Base-by-base conservation (phyloP, 2,888 invertebrate genomes). In the Pristionchus fissidentatus region DNA sequence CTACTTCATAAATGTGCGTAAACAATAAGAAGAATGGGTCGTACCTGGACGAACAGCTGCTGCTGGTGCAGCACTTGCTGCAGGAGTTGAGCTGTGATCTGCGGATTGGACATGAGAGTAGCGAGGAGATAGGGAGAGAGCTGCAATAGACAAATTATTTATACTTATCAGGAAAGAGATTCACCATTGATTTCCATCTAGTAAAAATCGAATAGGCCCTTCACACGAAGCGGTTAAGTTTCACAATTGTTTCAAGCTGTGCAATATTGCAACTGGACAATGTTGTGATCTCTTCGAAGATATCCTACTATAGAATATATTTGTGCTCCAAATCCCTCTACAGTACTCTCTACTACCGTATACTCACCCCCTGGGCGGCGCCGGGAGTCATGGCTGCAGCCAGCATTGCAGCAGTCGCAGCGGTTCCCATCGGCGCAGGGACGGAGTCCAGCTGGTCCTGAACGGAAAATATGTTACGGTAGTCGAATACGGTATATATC, bases 61-160 rank as follows among this genome's bases (percentile, higher is more conserved):
- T 79, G 79, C 57, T 55, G 57, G n/a, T 52, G 55, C 38, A 79
- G 49, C 35, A 79, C 38, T 55, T 79, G 79, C 41, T 79, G 79
- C 19, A 57, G 79, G 79, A 79, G 79, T 22, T 57, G 79, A 15
- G 22, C 32, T 1, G 57, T 52, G 2, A 79, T 15, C 57, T 79
- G 79, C 5, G 79, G 79, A 5, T 13, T 22, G 38, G 79, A 22
- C 3, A 57, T n/a, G 4, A 79, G n/a, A 29, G 55, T 8, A 13
- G 79, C 79, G 0, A 78, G 55, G 26, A 78, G 49, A 38, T 22
- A n/a, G n/a, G 57, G 79, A 15, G 49, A 49, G 22, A 77, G 3
- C 75, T 77, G 75, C n/a, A 75, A 46, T 66, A 19, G 19, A 49
- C 13, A 13, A 70, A 41, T 15, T 19, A 38, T 41, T n/a, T 15